Evolutionary conservation across 2,113 vertebrate species (phyloP).

Genomic region (Odobenus rosmarus): DNA sequence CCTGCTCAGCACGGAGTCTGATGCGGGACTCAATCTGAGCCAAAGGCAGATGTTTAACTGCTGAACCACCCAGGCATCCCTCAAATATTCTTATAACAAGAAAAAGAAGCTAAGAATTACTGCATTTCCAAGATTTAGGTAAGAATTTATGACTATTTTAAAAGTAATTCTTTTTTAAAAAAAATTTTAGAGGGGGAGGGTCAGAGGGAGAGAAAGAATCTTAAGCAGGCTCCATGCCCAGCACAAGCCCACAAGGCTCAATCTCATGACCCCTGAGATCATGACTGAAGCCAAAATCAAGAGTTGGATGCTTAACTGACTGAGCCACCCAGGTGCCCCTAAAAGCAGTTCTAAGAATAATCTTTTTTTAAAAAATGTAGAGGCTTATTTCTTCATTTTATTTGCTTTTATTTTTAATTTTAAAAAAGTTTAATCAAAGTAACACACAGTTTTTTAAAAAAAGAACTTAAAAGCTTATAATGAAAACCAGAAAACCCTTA

Average conservation of each 20-base stretch:
- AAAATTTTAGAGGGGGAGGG: neutral
- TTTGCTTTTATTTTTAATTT: neutral
- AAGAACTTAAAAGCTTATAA: neutral
- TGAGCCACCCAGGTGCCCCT: neutral
- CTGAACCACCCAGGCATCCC: too few species aligned
- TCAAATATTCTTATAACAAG: neutral
- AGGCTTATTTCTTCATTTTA: constrained; percentile 2
- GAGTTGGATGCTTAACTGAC: neutral
- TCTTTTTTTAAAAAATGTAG: neutral
- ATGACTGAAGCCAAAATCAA: neutral
- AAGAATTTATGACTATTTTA: constrained; percentile 32
- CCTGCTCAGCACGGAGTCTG: neutral
- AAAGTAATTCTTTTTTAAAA: neutral
- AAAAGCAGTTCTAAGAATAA: constrained; percentile 46
- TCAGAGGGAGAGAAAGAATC: neutral
- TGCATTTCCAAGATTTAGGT: neutral
- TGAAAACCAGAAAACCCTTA: neutral
- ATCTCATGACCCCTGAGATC: neutral
- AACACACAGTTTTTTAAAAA: neutral
- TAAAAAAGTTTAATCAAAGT: neutral
- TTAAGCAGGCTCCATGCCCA: neutral
- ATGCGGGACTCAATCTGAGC: too few species aligned
- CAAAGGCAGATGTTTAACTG: too few species aligned
- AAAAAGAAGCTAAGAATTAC: neutral
- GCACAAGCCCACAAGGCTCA: neutral